These are phyloP conservation scores for Paracanthobrama guichenoti DNA, from an alignment of 2,113 vertebrate species.

Conservation along the genomic window DNA sequence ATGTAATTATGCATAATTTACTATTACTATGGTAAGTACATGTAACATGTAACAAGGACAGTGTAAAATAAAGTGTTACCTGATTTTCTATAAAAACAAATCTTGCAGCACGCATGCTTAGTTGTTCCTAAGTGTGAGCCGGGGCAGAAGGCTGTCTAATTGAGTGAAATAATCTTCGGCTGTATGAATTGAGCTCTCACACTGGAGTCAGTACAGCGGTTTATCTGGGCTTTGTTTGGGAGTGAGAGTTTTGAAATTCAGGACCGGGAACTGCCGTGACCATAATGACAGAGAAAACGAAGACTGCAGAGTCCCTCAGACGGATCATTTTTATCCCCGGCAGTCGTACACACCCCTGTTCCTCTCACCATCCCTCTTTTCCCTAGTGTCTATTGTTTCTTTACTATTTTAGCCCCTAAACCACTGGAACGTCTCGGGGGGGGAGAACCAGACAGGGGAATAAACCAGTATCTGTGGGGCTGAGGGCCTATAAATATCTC, in stretches of 20 bases:
- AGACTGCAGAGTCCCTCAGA: constrained; percentile 25
- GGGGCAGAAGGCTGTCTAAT: constrained; percentile 30
- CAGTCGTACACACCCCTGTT: not conserved
- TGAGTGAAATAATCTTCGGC: constrained; percentile 47
- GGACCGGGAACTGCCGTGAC: constrained; percentile 43
- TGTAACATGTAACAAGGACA: too few relatives aligned
- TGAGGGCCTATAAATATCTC: constrained; percentile 44
- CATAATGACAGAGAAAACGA: constrained; percentile 59
- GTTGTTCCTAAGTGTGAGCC: not conserved
- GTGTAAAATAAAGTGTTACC: too few relatives aligned
- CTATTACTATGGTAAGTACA: too few relatives aligned
- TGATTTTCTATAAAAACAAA: not conserved
- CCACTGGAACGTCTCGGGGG: constrained; percentile 45
- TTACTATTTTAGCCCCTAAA: constrained; percentile 56
- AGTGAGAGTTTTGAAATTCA: constrained; percentile 58
- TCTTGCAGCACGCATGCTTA: not conserved
- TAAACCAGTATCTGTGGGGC: constrained; percentile 28
- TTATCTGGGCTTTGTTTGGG: constrained; percentile 35
- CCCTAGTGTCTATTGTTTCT: constrained; percentile 39
- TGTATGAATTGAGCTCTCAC: constrained; percentile 48
- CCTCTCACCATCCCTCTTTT: constrained; percentile 18
- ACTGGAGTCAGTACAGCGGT: constrained; percentile 12
- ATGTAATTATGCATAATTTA: too few relatives aligned
- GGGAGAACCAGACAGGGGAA: constrained; percentile 39
- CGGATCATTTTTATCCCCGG: constrained; percentile 25